phyloP scores from a whole-genome alignment of 2,113 vertebrate genomes.

The Hemiscyllium ocellatum region DNA sequence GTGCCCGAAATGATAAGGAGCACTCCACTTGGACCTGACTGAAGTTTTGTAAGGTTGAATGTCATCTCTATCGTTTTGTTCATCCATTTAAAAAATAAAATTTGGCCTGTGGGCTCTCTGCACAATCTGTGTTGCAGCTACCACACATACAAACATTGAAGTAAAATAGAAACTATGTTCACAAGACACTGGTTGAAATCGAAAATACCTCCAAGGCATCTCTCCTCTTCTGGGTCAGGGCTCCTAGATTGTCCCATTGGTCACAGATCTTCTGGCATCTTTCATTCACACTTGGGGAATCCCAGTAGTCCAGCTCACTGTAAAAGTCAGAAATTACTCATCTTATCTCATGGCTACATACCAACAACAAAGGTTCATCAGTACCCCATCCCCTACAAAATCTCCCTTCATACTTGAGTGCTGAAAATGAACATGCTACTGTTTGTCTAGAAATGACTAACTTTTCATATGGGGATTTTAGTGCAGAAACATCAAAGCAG shows the following conservation, averaged over 20 bases:
- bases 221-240: conserved; percentile 84
- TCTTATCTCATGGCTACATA: no score
- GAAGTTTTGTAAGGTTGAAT: background rate
- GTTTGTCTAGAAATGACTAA: background rate
- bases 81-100: background rate
- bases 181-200: background rate
- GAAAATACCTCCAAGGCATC: conserved; percentile 82
- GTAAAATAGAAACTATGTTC: background rate
- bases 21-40: background rate
- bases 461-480: background rate
- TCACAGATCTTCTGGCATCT: conserved; percentile 97
- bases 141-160: background rate
- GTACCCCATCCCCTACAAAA: no score
- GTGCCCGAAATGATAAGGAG: background rate
- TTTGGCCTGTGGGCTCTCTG: background rate
- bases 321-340: conserved; percentile 25
- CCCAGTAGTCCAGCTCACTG: conserved; percentile 96
- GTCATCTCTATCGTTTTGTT: background rate
- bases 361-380: background rate
- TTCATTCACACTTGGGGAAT: conserved; percentile 91
- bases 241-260: conserved; percentile 90
- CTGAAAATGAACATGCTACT: background rate
- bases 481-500: background rate
- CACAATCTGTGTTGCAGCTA: background rate
- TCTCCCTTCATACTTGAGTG: background rate